Evolutionary conservation across 2,888 invertebrate genomes (phyloP), one percentile per base, ranked within the genome.

Genomic region (Lepetodrilus schrolli): DNA sequence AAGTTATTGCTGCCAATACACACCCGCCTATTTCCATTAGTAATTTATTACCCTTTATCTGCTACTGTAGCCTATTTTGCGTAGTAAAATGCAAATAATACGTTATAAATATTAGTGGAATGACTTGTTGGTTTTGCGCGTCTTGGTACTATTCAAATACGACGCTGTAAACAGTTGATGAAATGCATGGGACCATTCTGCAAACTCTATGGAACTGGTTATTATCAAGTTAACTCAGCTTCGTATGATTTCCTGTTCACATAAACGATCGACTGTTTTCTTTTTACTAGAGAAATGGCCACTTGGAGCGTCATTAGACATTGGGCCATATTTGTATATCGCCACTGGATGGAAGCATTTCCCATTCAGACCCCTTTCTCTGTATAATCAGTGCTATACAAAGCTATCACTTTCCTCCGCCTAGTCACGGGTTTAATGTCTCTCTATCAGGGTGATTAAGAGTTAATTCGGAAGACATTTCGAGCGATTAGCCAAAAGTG

Each of bases 281-380:
- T 58, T 30, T 58, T 7, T 17, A 34, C 58, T 26, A 58, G 34
- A 26, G 17, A 58, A 58, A 58, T 58, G 23, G 58, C 58, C 34
- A 58, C 58, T 58, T 58, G 34, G 30, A 34, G 17, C 34, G 58
- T 17, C 58, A 58, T 58, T 58, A 58, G 58, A 30, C 58, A 30
- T 30, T 58, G 58, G 26, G 34, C 26, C 58, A 58, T 58, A 34
- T 58, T 58, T 58, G 58, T 58, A 58, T 58, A 58, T 30, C 58
- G 5, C n/a, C 5, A 8, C 17, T 30, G 58, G 58, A 58, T 34
- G 58, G 58, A 58, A 58, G 58, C 58, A 58, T 58, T 58, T n/a
- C 21, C 58, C 13, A 26, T 58, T 34, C 30, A 58, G 34, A 34
- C n/a, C n/a, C n/a, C 58, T 30, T 23, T 58, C 30, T 26, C 30